Evolutionary conservation across 2,113 vertebrate species (phyloP).

Genomic region (Promerops cafer): DNA sequence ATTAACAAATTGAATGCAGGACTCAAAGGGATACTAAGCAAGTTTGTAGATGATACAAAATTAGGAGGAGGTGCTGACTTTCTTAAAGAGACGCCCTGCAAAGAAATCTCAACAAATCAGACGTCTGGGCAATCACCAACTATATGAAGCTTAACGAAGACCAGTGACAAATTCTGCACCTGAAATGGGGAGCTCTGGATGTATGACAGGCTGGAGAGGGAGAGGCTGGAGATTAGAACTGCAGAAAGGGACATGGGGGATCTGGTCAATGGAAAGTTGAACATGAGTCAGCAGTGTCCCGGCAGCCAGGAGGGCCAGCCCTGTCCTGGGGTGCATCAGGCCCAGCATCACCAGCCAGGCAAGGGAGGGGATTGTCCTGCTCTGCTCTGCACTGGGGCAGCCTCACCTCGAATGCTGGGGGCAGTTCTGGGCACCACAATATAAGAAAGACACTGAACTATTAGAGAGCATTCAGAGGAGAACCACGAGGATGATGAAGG

Average conservation of each 20-base stretch:
- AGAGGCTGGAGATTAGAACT: not conserved
- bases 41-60: not conserved
- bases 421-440: not conserved
- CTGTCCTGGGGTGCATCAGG: rapidly evolving
- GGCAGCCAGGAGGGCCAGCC: not conserved
- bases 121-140: rapidly evolving
- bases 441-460: not conserved
- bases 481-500: rapidly evolving
- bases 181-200: not conserved
- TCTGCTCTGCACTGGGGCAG: rapidly evolving
- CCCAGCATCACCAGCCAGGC: rapidly evolving
- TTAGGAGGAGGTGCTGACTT: not conserved
- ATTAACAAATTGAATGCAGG: not conserved
- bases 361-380: not conserved
- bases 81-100: not conserved
- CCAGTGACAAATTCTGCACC: not conserved
- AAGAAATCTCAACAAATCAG: not conserved
- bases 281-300: rapidly evolving
- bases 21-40: not conserved
- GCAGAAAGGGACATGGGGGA: not conserved
- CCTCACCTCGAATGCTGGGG: rapidly evolving
- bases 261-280: rapidly evolving
- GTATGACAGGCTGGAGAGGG: too few relatives aligned
- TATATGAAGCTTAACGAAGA: not conserved
- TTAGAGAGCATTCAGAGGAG: not conserved